These are phyloP conservation scores for Crotalus viridis DNA, from an alignment of 2,113 vertebrate species.

Conservation along the genomic window DNA sequence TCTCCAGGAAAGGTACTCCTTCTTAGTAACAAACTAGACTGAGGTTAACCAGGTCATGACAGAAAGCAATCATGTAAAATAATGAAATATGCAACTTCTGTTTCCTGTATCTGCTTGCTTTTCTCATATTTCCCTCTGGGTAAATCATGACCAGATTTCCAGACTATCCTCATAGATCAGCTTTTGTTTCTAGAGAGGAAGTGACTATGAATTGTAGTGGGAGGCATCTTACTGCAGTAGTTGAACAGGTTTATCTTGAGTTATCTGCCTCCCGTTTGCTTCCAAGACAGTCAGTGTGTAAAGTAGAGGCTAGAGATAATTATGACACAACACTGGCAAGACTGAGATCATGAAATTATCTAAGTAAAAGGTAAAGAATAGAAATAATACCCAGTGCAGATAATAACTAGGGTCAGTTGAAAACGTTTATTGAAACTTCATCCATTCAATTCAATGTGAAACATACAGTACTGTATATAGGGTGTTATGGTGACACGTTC, in stretches of 20 bases:
- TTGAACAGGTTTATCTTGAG: conserved; percentile 1
- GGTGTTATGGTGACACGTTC: background rate
- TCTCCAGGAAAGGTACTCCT: accelerated
- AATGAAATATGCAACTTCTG: background rate
- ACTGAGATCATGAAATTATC: background rate
- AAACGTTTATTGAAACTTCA: background rate
- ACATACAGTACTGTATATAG: background rate
- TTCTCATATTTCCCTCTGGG: background rate
- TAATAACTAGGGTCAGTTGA: background rate
- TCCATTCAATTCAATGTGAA: background rate
- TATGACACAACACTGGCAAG: background rate
- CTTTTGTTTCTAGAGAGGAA: conserved; percentile 2
- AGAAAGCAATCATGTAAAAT: background rate
- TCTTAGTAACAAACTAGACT: background rate
- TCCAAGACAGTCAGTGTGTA: background rate
- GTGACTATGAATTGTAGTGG: background rate
- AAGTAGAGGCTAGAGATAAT: background rate
- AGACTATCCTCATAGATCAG: background rate
- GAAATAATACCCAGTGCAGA: background rate
- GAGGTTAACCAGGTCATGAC: accelerated
- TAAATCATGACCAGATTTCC: background rate
- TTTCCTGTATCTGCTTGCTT: background rate
- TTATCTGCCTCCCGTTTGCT: background rate
- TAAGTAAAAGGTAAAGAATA: background rate
- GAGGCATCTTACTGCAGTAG: background rate